A percentile compares a stretch with the other conserved stretches of the same genome.
These are phyloP conservation scores for Hyppa rectilinea DNA, from an alignment of 2,888 invertebrate species.

Conservation along the genomic window DNA sequence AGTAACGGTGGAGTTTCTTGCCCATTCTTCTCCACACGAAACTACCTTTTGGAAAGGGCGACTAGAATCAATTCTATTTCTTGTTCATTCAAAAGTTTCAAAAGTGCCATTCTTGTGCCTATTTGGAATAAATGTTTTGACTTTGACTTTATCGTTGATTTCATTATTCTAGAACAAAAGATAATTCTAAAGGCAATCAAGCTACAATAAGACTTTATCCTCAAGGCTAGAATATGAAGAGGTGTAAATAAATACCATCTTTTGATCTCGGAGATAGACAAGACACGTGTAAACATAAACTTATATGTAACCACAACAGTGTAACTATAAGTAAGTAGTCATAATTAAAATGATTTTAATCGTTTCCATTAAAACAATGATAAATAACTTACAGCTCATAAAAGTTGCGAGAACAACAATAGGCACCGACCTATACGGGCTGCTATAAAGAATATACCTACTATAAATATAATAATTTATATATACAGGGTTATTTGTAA, in stretches of 20 bases:
- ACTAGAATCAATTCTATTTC: no score
- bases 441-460: no score
- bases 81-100: no score
- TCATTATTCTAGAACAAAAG: constrained; percentile 1
- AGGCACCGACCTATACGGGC: no score
- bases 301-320: constrained; percentile 41
- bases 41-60: no score
- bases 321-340: constrained; percentile 51
- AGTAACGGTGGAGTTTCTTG: no score
- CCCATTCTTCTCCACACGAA: no score
- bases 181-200: constrained; percentile 17
- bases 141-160: no score
- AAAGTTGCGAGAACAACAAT: constrained; percentile 1
- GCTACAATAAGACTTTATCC: constrained; percentile 21
- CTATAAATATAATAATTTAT: no score
- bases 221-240: constrained; percentile 28
- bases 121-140: no score
- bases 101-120: no score
- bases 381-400: constrained; percentile 14
- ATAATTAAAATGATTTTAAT: constrained; percentile 59
- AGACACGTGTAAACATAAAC: constrained; percentile 61
- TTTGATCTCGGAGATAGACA: constrained; percentile 53
- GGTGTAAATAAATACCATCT: constrained; percentile 52
- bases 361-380: constrained; percentile 43
- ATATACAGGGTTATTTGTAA: no score